Conservation (phyloP, 2,113 vertebrate species). For the Notiomystis cincta region DNA sequence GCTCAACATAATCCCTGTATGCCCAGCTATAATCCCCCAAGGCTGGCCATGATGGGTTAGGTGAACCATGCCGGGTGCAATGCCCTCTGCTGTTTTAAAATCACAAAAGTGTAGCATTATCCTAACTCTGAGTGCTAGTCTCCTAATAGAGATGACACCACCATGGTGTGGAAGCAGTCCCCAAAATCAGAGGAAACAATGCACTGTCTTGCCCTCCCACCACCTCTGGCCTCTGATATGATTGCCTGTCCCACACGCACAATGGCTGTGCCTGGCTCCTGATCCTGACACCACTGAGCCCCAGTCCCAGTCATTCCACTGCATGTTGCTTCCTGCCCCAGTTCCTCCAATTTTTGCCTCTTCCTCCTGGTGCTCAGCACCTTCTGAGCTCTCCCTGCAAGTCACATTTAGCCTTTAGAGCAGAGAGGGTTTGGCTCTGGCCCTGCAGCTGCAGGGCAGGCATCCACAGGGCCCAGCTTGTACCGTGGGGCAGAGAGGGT, state of each 20-base stretch:
- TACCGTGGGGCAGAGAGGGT: accelerated
- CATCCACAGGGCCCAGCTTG: neutral
- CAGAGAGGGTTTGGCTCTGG: accelerated
- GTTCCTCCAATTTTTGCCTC: constrained; percentile 28
- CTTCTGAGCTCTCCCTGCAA: neutral
- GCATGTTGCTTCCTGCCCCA: neutral
- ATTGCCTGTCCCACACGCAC: neutral
- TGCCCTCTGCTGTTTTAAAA: neutral
- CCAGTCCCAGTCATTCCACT: accelerated
- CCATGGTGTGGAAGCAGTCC: accelerated
- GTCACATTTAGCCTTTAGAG: accelerated
- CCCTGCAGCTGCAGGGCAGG: accelerated
- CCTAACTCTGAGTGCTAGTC: no score
- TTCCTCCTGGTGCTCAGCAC: neutral
- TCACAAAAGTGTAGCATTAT: neutral
- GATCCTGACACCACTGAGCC: neutral
- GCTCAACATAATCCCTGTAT: accelerated
- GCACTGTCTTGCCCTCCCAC: neutral
- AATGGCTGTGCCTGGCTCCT: neutral
- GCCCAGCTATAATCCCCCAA: no score
- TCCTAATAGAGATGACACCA: neutral
- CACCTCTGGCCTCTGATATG: neutral
- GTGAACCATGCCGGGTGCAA: neutral
- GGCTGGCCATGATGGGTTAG: accelerated
- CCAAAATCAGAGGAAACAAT: accelerated